Evolutionary conservation across 1,140 invertebrate genomes (phyloP).

Genomic region (Cydia amplana): DNA sequence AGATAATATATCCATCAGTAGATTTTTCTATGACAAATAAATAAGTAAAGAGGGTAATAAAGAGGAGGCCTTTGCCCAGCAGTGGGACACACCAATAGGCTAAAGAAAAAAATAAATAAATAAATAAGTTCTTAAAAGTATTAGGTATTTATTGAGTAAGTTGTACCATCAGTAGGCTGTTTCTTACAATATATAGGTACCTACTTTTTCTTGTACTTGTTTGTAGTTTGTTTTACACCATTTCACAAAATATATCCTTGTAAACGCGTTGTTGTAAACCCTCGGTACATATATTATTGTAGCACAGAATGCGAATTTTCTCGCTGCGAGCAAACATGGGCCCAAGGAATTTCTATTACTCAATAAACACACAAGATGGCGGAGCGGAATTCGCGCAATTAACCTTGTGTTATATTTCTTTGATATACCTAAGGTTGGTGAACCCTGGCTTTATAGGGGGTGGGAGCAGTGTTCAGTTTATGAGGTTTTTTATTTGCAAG

Average conservation of each 20-base stretch:
- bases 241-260: not conserved
- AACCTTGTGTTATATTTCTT: slow-evolving; percentile 31
- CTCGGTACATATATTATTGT: slow-evolving; percentile 9
- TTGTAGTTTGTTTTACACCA: not conserved
- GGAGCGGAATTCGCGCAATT: slow-evolving; percentile 18
- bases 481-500: not conserved
- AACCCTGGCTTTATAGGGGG: slow-evolving; percentile 24
- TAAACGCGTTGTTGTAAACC: not conserved
- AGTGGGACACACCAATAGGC: too few relatives aligned
- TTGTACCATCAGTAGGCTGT: too few relatives aligned
- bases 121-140: too few relatives aligned
- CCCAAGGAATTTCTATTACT: slow-evolving; percentile 29
- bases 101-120: too few relatives aligned
- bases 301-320: slow-evolving; percentile 12
- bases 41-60: too few relatives aligned
- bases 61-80: too few relatives aligned
- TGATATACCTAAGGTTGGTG: slow-evolving; percentile 29
- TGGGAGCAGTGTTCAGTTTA: slow-evolving; percentile 5
- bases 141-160: too few relatives aligned
- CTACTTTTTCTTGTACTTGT: not conserved
- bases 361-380: slow-evolving; percentile 31
- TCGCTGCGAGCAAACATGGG: slow-evolving; percentile 17
- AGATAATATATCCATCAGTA: too few relatives aligned
- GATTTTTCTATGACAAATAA: too few relatives aligned
- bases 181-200: not conserved